Percentiles rank a stretch among this genome's conserved stretches.
These are phyloP conservation scores for Drosophila cognata DNA, from an alignment of 2,888 invertebrate genomes.

Conservation along the genomic window DNA sequence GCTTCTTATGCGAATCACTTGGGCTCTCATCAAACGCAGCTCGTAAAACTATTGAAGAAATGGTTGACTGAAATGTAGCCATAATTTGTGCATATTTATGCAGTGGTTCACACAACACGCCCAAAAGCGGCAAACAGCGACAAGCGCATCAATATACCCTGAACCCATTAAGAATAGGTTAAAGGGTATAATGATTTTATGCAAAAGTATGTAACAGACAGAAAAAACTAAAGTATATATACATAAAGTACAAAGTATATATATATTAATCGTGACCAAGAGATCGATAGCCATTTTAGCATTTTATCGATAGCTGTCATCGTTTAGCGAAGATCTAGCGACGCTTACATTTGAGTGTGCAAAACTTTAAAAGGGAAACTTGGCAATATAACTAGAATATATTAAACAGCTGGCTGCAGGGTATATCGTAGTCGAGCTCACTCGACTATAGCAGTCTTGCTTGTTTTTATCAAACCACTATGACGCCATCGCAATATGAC, in stretches of 20 bases:
- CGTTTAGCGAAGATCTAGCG: background rate
- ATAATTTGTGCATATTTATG: conserved; percentile 63
- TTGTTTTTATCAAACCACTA: background rate
- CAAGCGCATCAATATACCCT: conserved; percentile 28
- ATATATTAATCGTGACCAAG: background rate
- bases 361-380: background rate
- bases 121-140: conserved; percentile 49
- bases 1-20: conserved; percentile 18
- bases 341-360: background rate
- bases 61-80: conserved; percentile 21
- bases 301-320: no score
- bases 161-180: background rate
- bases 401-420: background rate
- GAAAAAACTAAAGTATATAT: no score
- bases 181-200: background rate
- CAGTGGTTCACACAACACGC: conserved; percentile 39
- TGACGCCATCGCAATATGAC: background rate
- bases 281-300: no score
- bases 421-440: background rate
- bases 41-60: conserved; percentile 4
- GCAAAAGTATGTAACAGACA: background rate
- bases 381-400: background rate
- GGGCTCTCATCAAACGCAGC: conserved; percentile 49
- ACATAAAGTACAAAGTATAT: background rate
- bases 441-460: background rate